Base-by-base conservation (phyloP, 2,888 invertebrate genomes). In the Schrankia costaestrigalis region DNA sequence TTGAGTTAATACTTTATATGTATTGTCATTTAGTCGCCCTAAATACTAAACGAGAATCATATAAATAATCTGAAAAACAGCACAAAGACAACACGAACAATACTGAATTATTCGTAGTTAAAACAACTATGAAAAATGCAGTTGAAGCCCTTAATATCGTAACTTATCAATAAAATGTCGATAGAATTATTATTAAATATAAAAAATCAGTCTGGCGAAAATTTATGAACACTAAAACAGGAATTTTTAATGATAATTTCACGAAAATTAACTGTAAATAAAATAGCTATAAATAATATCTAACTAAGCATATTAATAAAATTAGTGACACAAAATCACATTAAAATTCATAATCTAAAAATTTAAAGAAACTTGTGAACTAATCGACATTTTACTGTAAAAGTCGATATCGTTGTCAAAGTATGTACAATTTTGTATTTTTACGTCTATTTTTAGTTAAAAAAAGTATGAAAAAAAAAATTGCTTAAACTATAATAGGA, bases 1-100 rank as follows among this genome's bases (percentile, higher is more conserved):
- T 63, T 51, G 60, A 72, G 66, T 71, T 74, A 72, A 72, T 76
- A 76, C 58, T 77, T 83, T 71, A 85, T 84, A 87, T 86, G 85
- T 69, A 77, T 83, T 82, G 82, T 87, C 86, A 84, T 86, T 87
- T 85, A 86, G 86, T 81, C 83, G 86, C 86, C 86, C 86, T 87
- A 84, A 79, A 65, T 63, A 85, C 85, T 82, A 85, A 86, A 85
- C 74, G 81, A 85, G 81, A 85, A 80, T 63, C 83, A 85, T 85
- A 85, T 84, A 80, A 77, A 69, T 56, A 42, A 54, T 54, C 43
- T 60, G 25, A 62, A 62, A 59, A 23, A 46, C 41, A 35, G 46
- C 46, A 49, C 53, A 42, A 35, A 41, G 38, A 50, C 46, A 46
- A 52, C 31, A 23, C 21, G 11, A 33, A 37, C 8, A 31, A 30